Evolutionary conservation across 2,113 vertebrate genomes (phyloP), one percentile per base, ranked within the genome.

Genomic region (Gavialis gangeticus): DNA sequence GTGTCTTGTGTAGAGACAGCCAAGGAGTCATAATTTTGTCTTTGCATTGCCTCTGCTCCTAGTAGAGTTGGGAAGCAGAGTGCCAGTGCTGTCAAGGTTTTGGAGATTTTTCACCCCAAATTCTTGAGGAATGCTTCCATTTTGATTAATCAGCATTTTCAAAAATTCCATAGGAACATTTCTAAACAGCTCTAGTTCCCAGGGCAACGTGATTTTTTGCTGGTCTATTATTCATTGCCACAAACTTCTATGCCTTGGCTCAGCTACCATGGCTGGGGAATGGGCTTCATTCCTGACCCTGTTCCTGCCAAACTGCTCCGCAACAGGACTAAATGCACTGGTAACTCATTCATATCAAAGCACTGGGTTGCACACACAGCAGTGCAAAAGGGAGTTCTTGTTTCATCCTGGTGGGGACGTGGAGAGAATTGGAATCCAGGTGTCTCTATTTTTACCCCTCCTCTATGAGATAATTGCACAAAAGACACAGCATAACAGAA

Each of bases 211-310:
- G 6, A 0, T 28, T 55, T 81, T 27, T 13, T 4, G 6, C 3
- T 73, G 46, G 46, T 58, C 24, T 60, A 0, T 1, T 1, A 2
- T 1, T 2, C 25, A 71, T 73, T 28, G 30, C 79, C 57, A 54
- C 18, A 37, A 73, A 25, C 4, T 6, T 2, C 4, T 46, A 27
- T 46, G 3, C 1, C 46, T 66, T 34, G 1, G 12, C 54, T 69
- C 75, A 66, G 34, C 16, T 76, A 1, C 16, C 75, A 71, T 28
- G 62, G 81, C 63, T 75, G 21, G 9, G 27, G 64, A 77, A 19
- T 58, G 66, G 71, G 34, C 78, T 73, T 73, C 19, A 73, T 46
- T 46, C 69, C 69, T 37, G 19, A 71, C 19, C 16, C 69, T 37
- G 66, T 30, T 10, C n/a, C n/a, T 30, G 21, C 46, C 34, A 73